Percentiles rank a stretch among this genome's conserved stretches.
Conservation (phyloP, 2,797 vertebrate genomes). For the Poeciliopsis turneri region DNA sequence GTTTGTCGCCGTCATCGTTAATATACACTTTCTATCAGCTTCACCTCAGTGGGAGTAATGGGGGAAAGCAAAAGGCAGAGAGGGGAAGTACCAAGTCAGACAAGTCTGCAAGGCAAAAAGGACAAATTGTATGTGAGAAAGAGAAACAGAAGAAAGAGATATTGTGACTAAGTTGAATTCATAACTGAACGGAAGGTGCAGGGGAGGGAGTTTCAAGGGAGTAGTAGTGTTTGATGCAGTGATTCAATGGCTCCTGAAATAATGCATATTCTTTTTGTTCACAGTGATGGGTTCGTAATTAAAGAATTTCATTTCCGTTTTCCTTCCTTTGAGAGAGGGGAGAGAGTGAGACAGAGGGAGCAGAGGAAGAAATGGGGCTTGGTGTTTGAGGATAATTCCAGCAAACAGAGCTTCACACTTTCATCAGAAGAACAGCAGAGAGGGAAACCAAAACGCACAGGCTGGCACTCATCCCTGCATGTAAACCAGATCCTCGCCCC, state of each 20-base stretch:
- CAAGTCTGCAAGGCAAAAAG: conserved; percentile 57
- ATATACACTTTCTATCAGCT: conserved; percentile 72
- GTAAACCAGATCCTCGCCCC: conserved; percentile 65
- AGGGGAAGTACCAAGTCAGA: conserved; percentile 65
- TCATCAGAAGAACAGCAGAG: conserved; percentile 76
- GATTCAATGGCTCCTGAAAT: conserved; percentile 89
- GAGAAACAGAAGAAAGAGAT: conserved; percentile 30
- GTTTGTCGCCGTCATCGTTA: conserved; percentile 66
- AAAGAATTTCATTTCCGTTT: conserved; percentile 81
- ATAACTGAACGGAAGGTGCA: conserved; percentile 28
- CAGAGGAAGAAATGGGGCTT: conserved; percentile 27
- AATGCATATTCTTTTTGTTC: conserved; percentile 92
- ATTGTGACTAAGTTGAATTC: conserved; percentile 49
- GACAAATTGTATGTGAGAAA: conserved; percentile 17
- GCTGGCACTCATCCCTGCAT: conserved; percentile 63
- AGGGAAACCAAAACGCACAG: conserved; percentile 74
- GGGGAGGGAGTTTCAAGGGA: conserved; percentile 9
- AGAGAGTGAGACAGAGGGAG: background rate
- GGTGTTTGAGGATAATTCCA: conserved; percentile 56
- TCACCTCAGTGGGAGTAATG: conserved; percentile 64
- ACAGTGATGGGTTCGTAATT: conserved; percentile 95
- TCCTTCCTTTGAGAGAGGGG: conserved; percentile 52
- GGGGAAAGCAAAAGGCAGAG: conserved; percentile 42
- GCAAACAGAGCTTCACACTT: conserved; percentile 73
- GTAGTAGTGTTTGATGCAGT: conserved; percentile 63